Percentiles rank a stretch among this genome's conserved stretches.
These are phyloP conservation scores for Hypercompe scribonia DNA, from an alignment of 2,888 invertebrate genomes.

Conservation along the genomic window DNA sequence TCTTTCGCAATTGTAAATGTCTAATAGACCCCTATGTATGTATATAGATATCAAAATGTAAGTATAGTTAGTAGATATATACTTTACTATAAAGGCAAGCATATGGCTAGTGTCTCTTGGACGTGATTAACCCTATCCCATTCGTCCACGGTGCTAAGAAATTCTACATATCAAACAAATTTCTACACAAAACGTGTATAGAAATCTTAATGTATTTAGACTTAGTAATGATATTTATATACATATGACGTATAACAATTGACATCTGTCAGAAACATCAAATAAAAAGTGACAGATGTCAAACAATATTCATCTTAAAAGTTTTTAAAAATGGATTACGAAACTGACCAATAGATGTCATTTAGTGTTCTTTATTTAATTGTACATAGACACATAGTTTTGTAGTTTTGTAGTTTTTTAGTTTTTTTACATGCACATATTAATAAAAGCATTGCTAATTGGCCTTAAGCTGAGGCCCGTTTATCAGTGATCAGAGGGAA, in stretches of 20 bases:
- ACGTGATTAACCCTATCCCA: too few species aligned
- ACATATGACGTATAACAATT: neutral
- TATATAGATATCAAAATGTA: too few species aligned
- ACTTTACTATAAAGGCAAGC: too few species aligned
- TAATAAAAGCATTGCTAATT: slow-evolving; percentile 4
- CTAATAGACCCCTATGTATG: too few species aligned
- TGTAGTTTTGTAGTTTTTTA: too few species aligned
- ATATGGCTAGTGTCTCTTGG: too few species aligned
- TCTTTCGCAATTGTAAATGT: too few species aligned
- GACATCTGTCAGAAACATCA: neutral
- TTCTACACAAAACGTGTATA: too few species aligned
- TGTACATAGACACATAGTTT: neutral
- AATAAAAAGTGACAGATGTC: neutral
- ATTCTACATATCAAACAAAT: too few species aligned
- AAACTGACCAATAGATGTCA: neutral
- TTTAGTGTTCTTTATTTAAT: neutral
- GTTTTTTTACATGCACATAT: neutral
- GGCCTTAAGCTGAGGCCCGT: slow-evolving; percentile 48
- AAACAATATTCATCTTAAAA: neutral
- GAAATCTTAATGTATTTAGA: too few species aligned
- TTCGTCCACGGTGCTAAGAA: too few species aligned
- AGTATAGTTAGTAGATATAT: too few species aligned
- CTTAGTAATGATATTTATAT: neutral
- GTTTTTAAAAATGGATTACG: neutral
- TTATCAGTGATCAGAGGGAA: slow-evolving; percentile 64